Base-by-base conservation (phyloP, 2,797 vertebrate genomes). In the Scolopax rusticola region DNA sequence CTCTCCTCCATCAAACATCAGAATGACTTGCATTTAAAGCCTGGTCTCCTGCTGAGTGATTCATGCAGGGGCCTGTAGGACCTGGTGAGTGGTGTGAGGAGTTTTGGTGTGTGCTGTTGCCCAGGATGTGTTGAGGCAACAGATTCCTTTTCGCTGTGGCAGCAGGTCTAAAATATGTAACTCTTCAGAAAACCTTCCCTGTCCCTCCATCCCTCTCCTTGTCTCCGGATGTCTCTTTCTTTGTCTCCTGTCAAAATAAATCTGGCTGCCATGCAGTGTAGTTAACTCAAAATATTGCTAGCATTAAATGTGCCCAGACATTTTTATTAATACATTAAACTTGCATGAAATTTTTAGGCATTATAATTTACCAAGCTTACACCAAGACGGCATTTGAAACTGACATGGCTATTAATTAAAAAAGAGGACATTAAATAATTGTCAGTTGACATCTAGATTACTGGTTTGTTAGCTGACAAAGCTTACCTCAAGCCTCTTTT, bases 301-400 rank as follows among this genome's bases (percentile, higher is more conserved):
- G 56, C 90, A 96, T 96, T 97, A 97, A 97, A 97, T 89, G 93
- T 93, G 69, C 81, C 63, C 88, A 94, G 96, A 93, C 96, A 95
- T 96, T 97, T 97, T 97, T 97, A 97, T 97, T 95, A 97, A 96
- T 97, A 76, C 94, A 97, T 97, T 97, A 97, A 97, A 94, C 87
- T 89, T 95, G 89, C 80, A 91, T 97, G 91, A 89, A 95, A 93
- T 85, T 97, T 96, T 96, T 94, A 83, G 90, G 91, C 76, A 86
- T 94, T 95, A 85, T 97, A 95, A 97, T 96, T 97, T 97, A 96
- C 94, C 84, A 96, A 96, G 94, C 94, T 95, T 96, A 93, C 92
- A 93, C 91, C 85, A 95, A 94, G 90, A 94, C 84, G 91, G 71
- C 91, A 94, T 95, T 96, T 96, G 87, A 95, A 95, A 91, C 90